Evolutionary conservation across 2,113 vertebrate species (phyloP).

Genomic region (Pseudorhombus dupliciocellatus): DNA sequence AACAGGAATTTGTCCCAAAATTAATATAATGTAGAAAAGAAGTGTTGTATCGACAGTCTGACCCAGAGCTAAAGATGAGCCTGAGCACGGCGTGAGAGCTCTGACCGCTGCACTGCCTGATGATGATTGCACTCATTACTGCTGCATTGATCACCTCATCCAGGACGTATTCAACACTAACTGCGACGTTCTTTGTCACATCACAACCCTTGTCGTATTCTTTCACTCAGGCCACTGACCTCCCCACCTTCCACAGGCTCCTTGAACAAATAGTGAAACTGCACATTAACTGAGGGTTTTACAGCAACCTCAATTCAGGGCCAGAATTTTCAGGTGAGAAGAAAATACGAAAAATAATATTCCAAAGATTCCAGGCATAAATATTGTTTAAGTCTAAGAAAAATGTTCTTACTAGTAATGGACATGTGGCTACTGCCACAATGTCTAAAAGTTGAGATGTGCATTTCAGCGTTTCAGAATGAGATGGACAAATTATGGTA

Average conservation of each 20-base stretch:
- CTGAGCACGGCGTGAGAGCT: no score
- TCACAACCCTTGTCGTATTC: constrained; percentile 78
- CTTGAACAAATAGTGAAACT: constrained; percentile 78
- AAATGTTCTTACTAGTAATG: no score
- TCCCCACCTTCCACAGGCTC: constrained; percentile 79
- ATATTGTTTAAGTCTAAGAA: no score
- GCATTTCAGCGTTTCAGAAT: no score
- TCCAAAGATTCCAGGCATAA: no score
- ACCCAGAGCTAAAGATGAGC: not conserved
- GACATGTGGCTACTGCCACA: no score
- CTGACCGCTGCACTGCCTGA: not conserved
- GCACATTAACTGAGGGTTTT: constrained; percentile 81
- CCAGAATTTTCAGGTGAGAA: constrained; percentile 61
- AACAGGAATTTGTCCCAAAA: no score
- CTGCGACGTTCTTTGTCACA: constrained; percentile 72
- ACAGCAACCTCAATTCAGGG: constrained; percentile 74
- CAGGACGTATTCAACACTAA: constrained; percentile 70
- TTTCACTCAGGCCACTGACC: constrained; percentile 72
- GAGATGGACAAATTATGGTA: no score
- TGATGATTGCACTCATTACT: not conserved
- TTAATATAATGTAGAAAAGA: no score
- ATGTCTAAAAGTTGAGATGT: no score
- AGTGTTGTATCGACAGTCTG: not conserved
- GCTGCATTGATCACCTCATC: constrained; percentile 16
- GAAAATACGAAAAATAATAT: constrained; percentile 3